A percentile compares a stretch with the other conserved stretches of the same genome.
Conservation (phyloP, 2,888 invertebrate genomes). For the Tachystola acroxantha region DNA sequence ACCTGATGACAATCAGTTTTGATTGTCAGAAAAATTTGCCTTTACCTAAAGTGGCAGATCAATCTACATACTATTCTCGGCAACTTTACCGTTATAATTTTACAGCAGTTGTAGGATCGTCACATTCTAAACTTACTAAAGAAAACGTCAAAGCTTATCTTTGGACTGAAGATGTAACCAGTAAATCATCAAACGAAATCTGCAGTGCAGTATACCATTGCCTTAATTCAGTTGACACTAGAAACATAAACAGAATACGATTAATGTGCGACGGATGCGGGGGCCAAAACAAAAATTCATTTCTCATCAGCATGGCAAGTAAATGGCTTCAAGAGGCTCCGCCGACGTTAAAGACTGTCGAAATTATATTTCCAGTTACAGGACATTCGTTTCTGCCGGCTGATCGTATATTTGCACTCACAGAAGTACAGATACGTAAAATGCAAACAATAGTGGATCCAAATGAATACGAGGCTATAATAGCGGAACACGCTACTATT, state of each 20-base stretch:
- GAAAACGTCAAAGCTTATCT: constrained; percentile 20
- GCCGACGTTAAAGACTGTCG: constrained; percentile 10
- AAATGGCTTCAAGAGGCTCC: constrained; percentile 14
- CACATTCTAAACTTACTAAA: neutral
- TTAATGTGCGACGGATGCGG: constrained; percentile 11
- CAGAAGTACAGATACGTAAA: constrained; percentile 4
- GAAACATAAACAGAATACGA: constrained; percentile 5
- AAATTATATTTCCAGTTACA: constrained; percentile 22
- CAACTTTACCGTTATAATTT: constrained; percentile 16
- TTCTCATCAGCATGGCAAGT: constrained; percentile 16
- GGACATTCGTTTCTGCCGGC: constrained; percentile 10
- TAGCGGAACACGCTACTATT: constrained; percentile 5
- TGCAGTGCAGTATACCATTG: neutral
- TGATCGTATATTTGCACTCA: constrained; percentile 8
- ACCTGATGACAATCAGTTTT: constrained; percentile 6
- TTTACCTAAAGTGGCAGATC: constrained; percentile 14
- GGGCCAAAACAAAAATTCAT: constrained; percentile 25
- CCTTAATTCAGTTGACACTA: constrained; percentile 11
- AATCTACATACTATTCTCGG: constrained; percentile 12
- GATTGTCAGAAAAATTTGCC: constrained; percentile 17
- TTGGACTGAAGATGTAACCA: constrained; percentile 15
- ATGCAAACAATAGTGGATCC: constrained; percentile 4
- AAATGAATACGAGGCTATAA: constrained; percentile 5
- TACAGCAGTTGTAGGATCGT: constrained; percentile 8
- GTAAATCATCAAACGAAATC: constrained; percentile 22